These are phyloP conservation scores for Torymus auratus DNA, from an alignment of 2,888 invertebrate genomes.

Conservation along the genomic window DNA sequence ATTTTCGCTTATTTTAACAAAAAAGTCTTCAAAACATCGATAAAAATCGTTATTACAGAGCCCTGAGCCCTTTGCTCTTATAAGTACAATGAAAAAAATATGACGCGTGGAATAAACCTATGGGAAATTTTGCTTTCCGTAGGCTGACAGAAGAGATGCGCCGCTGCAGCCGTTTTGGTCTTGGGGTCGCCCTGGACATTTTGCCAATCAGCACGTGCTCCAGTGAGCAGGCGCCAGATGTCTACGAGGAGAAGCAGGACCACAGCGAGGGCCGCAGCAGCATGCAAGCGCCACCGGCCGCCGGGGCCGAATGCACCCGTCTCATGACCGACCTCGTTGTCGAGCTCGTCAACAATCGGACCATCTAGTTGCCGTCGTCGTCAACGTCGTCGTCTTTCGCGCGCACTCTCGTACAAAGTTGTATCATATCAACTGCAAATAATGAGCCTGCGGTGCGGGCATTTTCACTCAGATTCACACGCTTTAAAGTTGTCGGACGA, in stretches of 20 bases:
- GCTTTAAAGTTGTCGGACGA: no score
- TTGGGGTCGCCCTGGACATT: slow-evolving; percentile 85
- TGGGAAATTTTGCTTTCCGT: slow-evolving; percentile 38
- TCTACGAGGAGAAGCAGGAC: slow-evolving; percentile 78
- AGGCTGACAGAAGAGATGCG: slow-evolving; percentile 83
- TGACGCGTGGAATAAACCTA: no score
- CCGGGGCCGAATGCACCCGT: slow-evolving; percentile 80
- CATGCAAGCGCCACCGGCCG: slow-evolving; percentile 77
- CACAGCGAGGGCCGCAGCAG: slow-evolving; percentile 73
- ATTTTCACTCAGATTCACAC: no score
- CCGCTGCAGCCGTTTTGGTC: slow-evolving; percentile 82
- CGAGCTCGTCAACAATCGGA: slow-evolving; percentile 82
- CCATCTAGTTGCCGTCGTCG: slow-evolving; percentile 75
- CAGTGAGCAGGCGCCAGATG: slow-evolving; percentile 84
- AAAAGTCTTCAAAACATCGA: no score
- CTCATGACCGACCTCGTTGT: slow-evolving; percentile 84
- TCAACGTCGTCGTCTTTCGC: background rate
- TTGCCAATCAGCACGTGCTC: slow-evolving; percentile 85
- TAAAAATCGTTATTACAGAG: no score
- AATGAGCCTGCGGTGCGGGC: no score
- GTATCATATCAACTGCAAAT: no score
- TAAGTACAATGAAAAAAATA: no score
- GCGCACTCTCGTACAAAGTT: no score
- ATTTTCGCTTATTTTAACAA: no score
- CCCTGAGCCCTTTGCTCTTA: no score